Conservation (phyloP, 1,140 invertebrate species). For the Psix sp. region DNA sequence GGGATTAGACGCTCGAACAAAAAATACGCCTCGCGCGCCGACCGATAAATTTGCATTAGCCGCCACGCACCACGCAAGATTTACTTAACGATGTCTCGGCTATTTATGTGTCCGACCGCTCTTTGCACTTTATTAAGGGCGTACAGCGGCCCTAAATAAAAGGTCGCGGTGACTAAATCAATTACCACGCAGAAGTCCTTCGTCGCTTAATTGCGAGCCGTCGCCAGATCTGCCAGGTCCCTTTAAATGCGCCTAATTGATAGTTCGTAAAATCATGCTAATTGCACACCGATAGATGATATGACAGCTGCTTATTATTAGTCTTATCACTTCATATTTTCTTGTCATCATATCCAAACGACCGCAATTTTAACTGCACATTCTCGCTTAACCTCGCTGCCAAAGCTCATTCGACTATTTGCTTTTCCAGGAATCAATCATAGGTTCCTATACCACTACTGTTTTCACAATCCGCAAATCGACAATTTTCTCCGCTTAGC, state of each 20-base stretch:
- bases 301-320: constrained; percentile 33
- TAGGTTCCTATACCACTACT: too few species aligned
- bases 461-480: too few species aligned
- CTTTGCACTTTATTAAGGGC: constrained; percentile 20
- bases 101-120: constrained; percentile 15
- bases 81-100: constrained; percentile 22
- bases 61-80: constrained; percentile 27
- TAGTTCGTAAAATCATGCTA: constrained; percentile 22
- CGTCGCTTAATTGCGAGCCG: constrained; percentile 19
- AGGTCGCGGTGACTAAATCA: constrained; percentile 11
- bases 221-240: too few species aligned
- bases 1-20: constrained; percentile 23
- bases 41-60: constrained; percentile 51
- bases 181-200: constrained; percentile 6
- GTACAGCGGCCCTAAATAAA: not conserved
- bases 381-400: too few species aligned
- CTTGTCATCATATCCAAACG: constrained; percentile 19
- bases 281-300: not conserved
- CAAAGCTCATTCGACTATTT: too few species aligned
- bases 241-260: constrained; percentile 20
- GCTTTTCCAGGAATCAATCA: too few species aligned
- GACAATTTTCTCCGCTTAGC: constrained; percentile 31
- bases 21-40: constrained; percentile 15
- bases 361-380: too few species aligned
- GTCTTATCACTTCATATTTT: constrained; percentile 26